Conservation (phyloP, 2,797 vertebrate genomes). For the Poecilia velifera region DNA sequence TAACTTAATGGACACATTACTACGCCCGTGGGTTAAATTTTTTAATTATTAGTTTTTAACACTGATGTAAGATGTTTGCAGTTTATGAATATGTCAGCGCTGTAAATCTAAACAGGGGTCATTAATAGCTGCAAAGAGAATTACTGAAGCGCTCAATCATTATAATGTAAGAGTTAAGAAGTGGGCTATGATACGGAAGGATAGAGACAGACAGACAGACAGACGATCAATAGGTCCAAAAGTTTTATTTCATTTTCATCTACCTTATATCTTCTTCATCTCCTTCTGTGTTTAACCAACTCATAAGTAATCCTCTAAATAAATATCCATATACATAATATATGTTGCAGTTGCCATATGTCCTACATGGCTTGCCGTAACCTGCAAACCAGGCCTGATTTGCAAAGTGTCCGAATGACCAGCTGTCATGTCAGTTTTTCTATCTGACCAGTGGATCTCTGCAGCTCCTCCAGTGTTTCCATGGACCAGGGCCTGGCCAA, state of each 20-base stretch:
- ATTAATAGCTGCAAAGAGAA: constrained; percentile 44
- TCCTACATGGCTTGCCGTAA: neutral
- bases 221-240: neutral
- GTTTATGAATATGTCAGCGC: constrained; percentile 59
- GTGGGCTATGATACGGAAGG: no score
- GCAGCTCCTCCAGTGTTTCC: neutral
- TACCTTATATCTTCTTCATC: neutral
- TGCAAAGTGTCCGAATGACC: neutral
- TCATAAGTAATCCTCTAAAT: no score
- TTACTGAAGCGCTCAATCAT: constrained; percentile 23
- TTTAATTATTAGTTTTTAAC: constrained; percentile 3
- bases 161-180: neutral
- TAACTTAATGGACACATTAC: neutral
- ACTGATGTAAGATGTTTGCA: constrained; percentile 46
- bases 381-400: neutral
- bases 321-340: no score
- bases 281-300: no score
- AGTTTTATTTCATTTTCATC: neutral
- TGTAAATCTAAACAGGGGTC: constrained; percentile 59
- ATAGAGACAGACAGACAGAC: neutral
- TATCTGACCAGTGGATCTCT: neutral
- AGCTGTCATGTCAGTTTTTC: neutral
- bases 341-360: neutral
- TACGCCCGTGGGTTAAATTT: constrained; percentile 4
- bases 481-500: neutral